Evolutionary conservation across 2,797 vertebrate species (phyloP).

Genomic region (Emys orbicularis): DNA sequence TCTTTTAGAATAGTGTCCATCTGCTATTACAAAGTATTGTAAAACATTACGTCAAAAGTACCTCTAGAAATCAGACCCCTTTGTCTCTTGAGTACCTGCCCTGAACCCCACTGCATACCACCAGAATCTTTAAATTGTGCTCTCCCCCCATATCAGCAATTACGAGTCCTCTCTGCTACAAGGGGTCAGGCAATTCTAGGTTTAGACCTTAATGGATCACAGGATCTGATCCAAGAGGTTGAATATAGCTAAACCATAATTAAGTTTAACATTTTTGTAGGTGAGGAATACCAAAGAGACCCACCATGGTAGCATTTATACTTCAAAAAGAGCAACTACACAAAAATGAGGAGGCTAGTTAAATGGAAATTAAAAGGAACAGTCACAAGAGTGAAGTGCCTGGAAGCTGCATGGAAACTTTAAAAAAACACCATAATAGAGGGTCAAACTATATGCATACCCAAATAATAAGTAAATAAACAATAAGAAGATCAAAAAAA

Average conservation of each 20-base stretch:
- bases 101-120: not conserved
- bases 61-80: not conserved
- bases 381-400: not conserved
- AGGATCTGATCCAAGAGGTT: not conserved
- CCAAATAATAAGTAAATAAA: not conserved
- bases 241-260: not conserved
- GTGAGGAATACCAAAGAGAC: too few species aligned
- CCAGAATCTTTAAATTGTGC: not conserved
- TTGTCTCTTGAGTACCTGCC: not conserved
- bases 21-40: not conserved
- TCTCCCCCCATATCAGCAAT: not conserved
- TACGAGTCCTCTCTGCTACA: not conserved
- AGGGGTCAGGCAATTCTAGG: not conserved
- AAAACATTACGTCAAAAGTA: not conserved
- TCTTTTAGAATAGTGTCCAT: not conserved
- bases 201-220: not conserved
- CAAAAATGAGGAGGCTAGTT: not conserved
- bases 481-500: not conserved
- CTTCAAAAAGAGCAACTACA: not conserved
- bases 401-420: not conserved
- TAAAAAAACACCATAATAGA: not conserved
- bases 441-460: not conserved
- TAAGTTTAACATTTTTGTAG: not conserved
- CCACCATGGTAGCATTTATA: not conserved
- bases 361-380: not conserved